Evolutionary conservation across 2,113 vertebrate species (phyloP), one percentile per base, ranked within the genome.

Genomic region (Gambusia holbrooki): DNA sequence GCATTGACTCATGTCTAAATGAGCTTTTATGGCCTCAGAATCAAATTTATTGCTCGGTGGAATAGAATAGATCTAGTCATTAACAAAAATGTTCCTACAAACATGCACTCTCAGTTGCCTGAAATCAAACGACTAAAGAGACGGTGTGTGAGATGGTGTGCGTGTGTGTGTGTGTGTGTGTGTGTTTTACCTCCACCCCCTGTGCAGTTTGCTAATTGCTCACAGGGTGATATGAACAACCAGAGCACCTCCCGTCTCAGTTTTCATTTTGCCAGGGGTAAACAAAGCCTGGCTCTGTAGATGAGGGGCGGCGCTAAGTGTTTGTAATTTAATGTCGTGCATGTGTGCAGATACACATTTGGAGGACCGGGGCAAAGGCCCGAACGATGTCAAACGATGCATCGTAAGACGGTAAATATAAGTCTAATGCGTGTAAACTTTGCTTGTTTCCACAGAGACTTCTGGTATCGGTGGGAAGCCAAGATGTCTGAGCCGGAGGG

Each of bases 401-500:
- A 81, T 80, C 45, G 48, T 69, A 68, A 77, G 82, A 81, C 74
- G 81, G 84, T 74, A 83, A 75, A 80, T 69, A 84, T 79, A 87
- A 80, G 25, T n/a, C 25, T 58, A 58, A 22, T 10, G 9, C 51
- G 25, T 58, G 22, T 58, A 58, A 25, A 58, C 80, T 65, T 33
- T 51, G 80, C 78, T 45, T 74, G 75, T 73, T 84, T 82, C 77
- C 72, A 72, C 32, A 69, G 14, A 60, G 82, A 85, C 74, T 90
- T 84, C 84, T 77, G 84, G 86, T 88, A 81, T 91, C 84, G 77
- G 83, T 74, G 83, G 81, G 78, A 86, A 79, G 86, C 87, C 86
- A 84, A 83, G 89, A 92, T 90, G 85, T 89, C 76, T 85, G 85
- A 84, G 91, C 93, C 84, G 86, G 86, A 85, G 91, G 91, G 92